Conservation (phyloP, 2,888 invertebrate species). For the Plagiodera versicolora region DNA sequence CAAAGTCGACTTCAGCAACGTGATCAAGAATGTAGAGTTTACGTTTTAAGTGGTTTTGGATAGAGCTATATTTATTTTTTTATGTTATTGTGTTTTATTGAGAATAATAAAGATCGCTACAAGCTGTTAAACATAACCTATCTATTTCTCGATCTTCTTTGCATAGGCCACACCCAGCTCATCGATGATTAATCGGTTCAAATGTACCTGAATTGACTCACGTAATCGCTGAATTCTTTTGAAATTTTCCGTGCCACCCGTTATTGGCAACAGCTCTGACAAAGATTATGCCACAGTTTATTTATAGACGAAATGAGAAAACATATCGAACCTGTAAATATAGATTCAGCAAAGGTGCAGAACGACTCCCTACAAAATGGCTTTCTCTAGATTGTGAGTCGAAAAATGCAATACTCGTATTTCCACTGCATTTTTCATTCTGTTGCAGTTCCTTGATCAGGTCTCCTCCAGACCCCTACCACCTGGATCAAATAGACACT, state of each 20-base stretch:
- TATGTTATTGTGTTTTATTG: not conserved
- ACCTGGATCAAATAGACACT: conserved; percentile 24
- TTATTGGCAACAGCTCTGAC: not conserved
- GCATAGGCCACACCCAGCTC: no score
- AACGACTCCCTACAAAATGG: not conserved
- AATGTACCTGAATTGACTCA: no score
- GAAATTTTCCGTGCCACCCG: not conserved
- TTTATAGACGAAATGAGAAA: not conserved
- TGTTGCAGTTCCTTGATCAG: not conserved
- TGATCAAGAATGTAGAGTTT: conserved; percentile 83
- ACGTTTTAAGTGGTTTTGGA: conserved; percentile 47
- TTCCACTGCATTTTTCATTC: not conserved
- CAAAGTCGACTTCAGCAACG: conserved; percentile 87
- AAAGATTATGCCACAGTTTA: not conserved
- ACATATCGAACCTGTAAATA: not conserved
- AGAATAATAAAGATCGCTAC: not conserved
- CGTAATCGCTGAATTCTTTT: no score
- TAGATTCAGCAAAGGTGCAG: not conserved
- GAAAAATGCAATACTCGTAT: not conserved
- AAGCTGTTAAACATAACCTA: no score
- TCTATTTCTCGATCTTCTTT: no score
- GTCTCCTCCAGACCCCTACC: not conserved
- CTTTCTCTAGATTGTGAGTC: not conserved
- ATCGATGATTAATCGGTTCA: no score
- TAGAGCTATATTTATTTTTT: not conserved